These are phyloP conservation scores for Acestrorhynchus altus DNA, from an alignment of 2,797 vertebrate species.

Conservation along the genomic window DNA sequence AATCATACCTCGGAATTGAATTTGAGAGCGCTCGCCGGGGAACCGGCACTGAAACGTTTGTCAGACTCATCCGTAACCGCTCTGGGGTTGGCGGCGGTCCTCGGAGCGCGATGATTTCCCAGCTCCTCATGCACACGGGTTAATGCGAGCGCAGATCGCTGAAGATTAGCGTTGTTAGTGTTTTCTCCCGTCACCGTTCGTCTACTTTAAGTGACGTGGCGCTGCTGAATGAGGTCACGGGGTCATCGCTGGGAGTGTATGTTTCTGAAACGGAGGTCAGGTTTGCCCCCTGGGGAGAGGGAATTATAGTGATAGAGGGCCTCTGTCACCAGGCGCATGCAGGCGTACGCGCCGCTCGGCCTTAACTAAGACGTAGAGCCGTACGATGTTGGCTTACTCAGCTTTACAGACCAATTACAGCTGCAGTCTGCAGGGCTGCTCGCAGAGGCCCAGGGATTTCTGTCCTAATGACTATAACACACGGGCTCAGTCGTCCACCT, in stretches of 20 bases:
- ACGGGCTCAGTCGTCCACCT: conserved; percentile 9
- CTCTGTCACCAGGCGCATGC: background rate
- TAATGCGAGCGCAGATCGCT: conserved; percentile 28
- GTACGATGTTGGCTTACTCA: conserved; percentile 9
- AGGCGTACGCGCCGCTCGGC: background rate
- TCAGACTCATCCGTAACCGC: conserved; percentile 45
- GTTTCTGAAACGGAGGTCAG: background rate
- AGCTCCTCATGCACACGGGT: conserved; percentile 24
- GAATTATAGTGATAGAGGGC: background rate
- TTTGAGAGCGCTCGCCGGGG: conserved; percentile 48
- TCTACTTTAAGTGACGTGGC: conserved; percentile 27
- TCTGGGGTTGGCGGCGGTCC: conserved; percentile 23
- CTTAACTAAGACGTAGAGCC: conserved; percentile 23
- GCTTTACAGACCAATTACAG: conserved; percentile 27
- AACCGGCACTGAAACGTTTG: conserved; percentile 46
- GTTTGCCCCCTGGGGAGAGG: conserved; percentile 17
- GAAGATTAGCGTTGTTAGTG: background rate
- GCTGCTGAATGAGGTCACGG: conserved; percentile 27
- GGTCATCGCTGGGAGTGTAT: conserved; percentile 29
- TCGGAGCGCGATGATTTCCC: conserved; percentile 43
- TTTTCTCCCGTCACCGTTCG: background rate
- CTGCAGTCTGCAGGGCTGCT: background rate
- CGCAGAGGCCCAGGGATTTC: background rate
- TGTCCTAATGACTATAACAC: conserved; percentile 39
- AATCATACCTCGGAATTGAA: conserved; percentile 59